phyloP scores from a whole-genome alignment of 2,113 vertebrate genomes.

The Tylochromis polylepis region DNA sequence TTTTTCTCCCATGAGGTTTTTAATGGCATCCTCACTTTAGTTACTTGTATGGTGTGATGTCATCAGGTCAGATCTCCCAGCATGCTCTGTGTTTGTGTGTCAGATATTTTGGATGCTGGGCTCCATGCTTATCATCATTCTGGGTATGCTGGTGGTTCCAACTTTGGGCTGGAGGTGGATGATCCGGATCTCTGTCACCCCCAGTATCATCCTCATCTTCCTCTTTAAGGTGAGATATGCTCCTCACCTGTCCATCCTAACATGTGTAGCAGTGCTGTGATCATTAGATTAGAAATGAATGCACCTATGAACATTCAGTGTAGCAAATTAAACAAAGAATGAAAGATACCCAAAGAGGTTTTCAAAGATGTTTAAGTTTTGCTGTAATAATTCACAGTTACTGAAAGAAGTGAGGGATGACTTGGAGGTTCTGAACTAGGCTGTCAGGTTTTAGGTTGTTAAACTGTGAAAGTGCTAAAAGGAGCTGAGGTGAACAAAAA shows the following conservation, averaged over 20 bases:
- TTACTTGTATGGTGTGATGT: not conserved
- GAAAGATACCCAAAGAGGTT: not conserved
- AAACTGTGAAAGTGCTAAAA: not conserved
- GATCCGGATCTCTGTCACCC: slow-evolving; percentile 84
- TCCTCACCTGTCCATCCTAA: not conserved
- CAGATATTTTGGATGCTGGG: slow-evolving; percentile 93
- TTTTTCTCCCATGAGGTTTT: not conserved
- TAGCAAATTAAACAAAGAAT: not conserved
- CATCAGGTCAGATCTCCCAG: not conserved
- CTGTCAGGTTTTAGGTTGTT: not conserved
- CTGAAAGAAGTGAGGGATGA: not conserved
- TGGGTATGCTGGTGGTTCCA: slow-evolving; percentile 86
- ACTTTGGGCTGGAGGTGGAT: slow-evolving; percentile 91
- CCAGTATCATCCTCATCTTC: slow-evolving; percentile 82
- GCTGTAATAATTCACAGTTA: not conserved
- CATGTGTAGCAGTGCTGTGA: not conserved
- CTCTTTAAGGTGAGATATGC: slow-evolving; percentile 79
- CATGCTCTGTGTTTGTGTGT: slow-evolving; percentile 4
- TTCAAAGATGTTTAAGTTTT: not conserved
- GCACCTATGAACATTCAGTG: not conserved
- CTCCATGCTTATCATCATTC: slow-evolving; percentile 86
- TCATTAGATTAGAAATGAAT: not conserved
- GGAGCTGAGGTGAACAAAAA: not conserved
- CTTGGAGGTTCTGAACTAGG: not conserved
- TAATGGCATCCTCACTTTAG: not conserved